Conservation (phyloP, 2,888 invertebrate species). For the Hypomecis atomaria region DNA sequence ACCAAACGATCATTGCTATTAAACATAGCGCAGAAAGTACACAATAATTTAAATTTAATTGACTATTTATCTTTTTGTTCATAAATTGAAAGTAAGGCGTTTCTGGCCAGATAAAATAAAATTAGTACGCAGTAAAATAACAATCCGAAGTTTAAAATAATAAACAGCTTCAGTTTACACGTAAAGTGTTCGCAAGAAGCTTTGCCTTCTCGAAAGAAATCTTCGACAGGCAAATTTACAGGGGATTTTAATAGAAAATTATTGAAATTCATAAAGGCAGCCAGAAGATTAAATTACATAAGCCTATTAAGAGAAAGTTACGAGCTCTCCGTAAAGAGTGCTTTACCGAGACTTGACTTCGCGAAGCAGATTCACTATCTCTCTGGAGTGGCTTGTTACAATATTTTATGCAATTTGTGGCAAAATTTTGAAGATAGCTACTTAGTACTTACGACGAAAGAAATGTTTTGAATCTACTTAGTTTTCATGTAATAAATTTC, state of each 20-base stretch:
- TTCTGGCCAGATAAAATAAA: too few relatives aligned
- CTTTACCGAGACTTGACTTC: conserved; percentile 22
- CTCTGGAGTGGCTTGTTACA: background rate
- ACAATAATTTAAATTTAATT: too few relatives aligned
- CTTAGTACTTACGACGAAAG: background rate
- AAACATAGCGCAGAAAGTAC: too few relatives aligned
- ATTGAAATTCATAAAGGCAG: conserved; percentile 20
- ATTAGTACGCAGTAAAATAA: background rate
- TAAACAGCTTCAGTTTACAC: background rate
- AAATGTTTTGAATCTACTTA: too few relatives aligned
- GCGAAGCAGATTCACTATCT: conserved; percentile 20
- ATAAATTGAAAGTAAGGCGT: too few relatives aligned
- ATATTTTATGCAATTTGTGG: background rate
- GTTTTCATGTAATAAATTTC: too few relatives aligned
- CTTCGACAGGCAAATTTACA: conserved; percentile 3
- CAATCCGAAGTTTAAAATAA: background rate
- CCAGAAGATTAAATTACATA: conserved; percentile 43
- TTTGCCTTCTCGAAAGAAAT: conserved; percentile 4
- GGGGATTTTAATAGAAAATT: conserved; percentile 11
- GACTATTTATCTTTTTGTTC: too few relatives aligned
- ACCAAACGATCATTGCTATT: too few relatives aligned
- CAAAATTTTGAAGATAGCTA: conserved; percentile 4
- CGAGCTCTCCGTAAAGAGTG: conserved; percentile 35
- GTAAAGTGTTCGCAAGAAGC: background rate
- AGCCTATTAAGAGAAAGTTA: conserved; percentile 54